Evolutionary conservation across 1,140 invertebrate genomes (phyloP), one percentile per base, ranked within the genome.

Genomic region (Drosophila varians): DNA sequence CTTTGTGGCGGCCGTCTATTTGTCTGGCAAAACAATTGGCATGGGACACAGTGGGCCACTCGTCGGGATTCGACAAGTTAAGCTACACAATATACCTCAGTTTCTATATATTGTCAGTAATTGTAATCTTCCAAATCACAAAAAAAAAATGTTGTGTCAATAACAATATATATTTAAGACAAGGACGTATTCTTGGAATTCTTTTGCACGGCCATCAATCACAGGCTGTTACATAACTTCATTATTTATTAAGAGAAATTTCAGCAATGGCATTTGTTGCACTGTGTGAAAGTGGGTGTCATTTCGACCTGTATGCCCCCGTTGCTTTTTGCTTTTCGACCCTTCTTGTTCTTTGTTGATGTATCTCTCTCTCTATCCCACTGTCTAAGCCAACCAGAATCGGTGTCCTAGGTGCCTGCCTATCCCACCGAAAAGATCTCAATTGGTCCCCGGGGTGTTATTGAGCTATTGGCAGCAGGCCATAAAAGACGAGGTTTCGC

Each of bases 381-480:
- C 60, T 65, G 46, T 66, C 21, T 40, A 31, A 31, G 28, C 19
- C 46, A 7, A 46, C 16, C 8, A 4, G 28, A 52, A 49, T 68
- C 71, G 38, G 40, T 40, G 42, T 74, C 46, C 60, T 62, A 34
- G 43, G 48, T 71, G 71, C 55, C 38, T 49, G 70, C 31, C 78
- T 83, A 83, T 83, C 79, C 79, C 69, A 65, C 74, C 51, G 74
- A 78, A 83, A 71, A 78, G 74, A 83, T 83, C 78, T 82, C 79
- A 83, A 84, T 83, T 83, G 78, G 80, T 83, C 74, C 78, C 78
- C 70, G 79, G 79, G 79, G 79, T 83, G 78, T 84, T 83, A 83
- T 83, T 84, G 79, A 83, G 79, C 78, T 83, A 77, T 83, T 83
- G 79, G 78, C 78, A 78, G 69, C 74, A 77, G 72, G 77, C 77